Evolutionary conservation across 2,797 vertebrate genomes (phyloP).

Genomic region (Siniperca scherzeri): DNA sequence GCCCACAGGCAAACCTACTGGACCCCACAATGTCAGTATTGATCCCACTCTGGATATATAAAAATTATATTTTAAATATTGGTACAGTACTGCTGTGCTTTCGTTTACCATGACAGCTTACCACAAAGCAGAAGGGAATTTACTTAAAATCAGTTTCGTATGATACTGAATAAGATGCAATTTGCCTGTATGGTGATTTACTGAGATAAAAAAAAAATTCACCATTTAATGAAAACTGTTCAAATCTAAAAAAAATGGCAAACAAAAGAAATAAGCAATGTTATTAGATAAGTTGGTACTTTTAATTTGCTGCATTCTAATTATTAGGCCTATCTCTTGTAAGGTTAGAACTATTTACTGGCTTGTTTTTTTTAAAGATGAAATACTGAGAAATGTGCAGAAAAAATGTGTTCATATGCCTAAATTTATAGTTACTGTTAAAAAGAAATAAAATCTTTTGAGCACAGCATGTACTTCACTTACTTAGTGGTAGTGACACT

Average conservation of each 20-base stretch:
- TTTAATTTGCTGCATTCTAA: neutral
- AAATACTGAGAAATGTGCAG: neutral
- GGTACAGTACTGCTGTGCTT: neutral
- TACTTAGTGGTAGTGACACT: neutral
- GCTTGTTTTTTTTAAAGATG: neutral
- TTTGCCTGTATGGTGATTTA: neutral
- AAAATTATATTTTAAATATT: neutral
- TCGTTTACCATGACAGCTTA: neutral
- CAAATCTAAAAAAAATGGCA: neutral
- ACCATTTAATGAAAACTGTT: neutral
- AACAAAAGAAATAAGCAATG: neutral
- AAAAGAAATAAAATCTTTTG: neutral
- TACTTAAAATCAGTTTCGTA: neutral
- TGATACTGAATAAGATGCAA: neutral
- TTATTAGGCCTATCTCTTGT: neutral
- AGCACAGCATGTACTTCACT: neutral
- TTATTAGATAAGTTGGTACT: neutral
- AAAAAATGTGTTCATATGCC: neutral
- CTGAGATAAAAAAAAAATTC: neutral
- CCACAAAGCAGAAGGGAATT: neutral
- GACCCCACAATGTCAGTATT: constrained; percentile 90
- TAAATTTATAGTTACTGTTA: neutral
- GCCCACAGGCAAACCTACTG: constrained; percentile 87
- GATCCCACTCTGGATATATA: neutral
- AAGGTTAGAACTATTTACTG: neutral